Base-by-base conservation (phyloP, 2,797 vertebrate species). In the Danio jaintianensis region DNA sequence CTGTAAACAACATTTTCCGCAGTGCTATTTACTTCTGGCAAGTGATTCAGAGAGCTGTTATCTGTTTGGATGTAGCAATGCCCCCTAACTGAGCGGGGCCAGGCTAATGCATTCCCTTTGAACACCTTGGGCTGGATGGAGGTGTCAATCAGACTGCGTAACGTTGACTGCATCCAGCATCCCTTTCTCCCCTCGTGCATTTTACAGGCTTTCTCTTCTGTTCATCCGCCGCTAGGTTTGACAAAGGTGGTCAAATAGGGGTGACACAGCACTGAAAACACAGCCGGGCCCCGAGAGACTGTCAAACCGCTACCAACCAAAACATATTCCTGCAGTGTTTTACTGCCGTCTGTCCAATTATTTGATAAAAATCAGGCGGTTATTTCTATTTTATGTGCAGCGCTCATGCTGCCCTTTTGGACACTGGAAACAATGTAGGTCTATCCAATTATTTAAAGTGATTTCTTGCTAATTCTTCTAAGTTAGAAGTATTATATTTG, bases 321-420 rank as follows among this genome's bases (percentile, higher is more conserved):
- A 78, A 78, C 69, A 72, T 52, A 66, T 1, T 62, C 52, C 59
- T 16, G 58, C 48, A 3, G 43, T 67, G 78, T 80, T 82, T 86
- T 81, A 82, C 55, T 82, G 40, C 78, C 68, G 66, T 68, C 68
- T 56, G 64, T 80, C 42, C 74, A 84, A 82, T 82, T 81, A 82
- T 84, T 84, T 84, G 80, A 86, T 86, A 81, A 38, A 76, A 81
- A 86, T 86, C 83, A 61, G 42, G 71, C 56, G 58, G 79, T 82
- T 84, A 81, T 78, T 86, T 67, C 52, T 61, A 80, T 80, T 79
- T 82, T 55, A 82, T 80, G 75, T 82, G 55, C 68, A 67, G 67
- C 63, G 50, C 62, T 42, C 22, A 56, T 15, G 6, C 61, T 53
- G 50, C 73, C 45, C 50, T 74, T 79, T 45, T 64, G 29, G 48